Percentiles rank a stretch among this genome's conserved stretches.
Evolutionary conservation across 1,140 invertebrate genomes (phyloP).

Genomic region (Hermatobates lingyangjiaoensis): DNA sequence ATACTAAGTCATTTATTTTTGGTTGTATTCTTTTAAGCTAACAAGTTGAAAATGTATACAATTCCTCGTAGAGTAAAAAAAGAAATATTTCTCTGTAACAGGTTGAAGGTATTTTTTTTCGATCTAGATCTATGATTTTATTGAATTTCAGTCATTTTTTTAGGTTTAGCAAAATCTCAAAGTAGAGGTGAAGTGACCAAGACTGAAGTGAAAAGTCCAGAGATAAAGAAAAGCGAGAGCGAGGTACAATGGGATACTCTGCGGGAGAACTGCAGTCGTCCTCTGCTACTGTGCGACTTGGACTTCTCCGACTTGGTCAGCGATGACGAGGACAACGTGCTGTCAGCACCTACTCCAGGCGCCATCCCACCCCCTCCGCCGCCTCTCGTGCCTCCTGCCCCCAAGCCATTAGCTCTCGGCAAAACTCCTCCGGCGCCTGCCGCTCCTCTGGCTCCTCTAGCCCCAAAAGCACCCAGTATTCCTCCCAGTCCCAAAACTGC

Average conservation of each 20-base stretch:
- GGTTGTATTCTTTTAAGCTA: too few relatives aligned
- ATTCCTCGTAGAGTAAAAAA: too few relatives aligned
- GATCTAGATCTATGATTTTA: too few relatives aligned
- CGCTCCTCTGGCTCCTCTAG: slow-evolving; percentile 26
- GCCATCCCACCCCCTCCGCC: slow-evolving; percentile 48
- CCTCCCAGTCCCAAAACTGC: slow-evolving; percentile 27
- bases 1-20: too few relatives aligned
- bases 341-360: slow-evolving; percentile 41
- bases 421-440: slow-evolving; percentile 14
- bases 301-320: slow-evolving; percentile 86
- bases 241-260: slow-evolving; percentile 90
- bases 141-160: too few relatives aligned
- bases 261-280: slow-evolving; percentile 56
- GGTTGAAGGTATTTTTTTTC: too few relatives aligned
- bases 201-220: slow-evolving; percentile 27
- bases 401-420: slow-evolving; percentile 33
- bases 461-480: slow-evolving; percentile 17
- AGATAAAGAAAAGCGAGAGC: slow-evolving; percentile 69
- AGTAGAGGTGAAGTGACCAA: slow-evolving; percentile 38
- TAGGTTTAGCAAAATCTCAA: slow-evolving; percentile 20
- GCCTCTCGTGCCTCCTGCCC: slow-evolving; percentile 18
- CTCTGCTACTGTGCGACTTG: slow-evolving; percentile 79
- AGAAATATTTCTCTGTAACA: too few relatives aligned
- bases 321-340: slow-evolving; percentile 50
- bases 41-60: too few relatives aligned